Evolutionary conservation across 2,888 invertebrate genomes (phyloP), one percentile per base, ranked within the genome.

Genomic region (Andrena hattorfiana): DNA sequence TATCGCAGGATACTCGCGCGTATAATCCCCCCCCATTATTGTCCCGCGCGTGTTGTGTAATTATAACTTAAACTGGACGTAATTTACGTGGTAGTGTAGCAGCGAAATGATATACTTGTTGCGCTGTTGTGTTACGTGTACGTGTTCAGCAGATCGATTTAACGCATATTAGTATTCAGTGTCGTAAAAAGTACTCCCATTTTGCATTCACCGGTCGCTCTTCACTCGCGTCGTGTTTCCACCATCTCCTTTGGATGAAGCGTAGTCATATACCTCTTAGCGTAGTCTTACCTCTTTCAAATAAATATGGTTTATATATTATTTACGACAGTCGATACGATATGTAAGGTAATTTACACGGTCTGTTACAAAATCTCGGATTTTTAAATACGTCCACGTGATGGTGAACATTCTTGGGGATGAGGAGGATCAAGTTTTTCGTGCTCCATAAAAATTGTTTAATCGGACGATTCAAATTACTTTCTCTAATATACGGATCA

Each of bases 21-120:
- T 66, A 51, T 68, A 60, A 42, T 42, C 42, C 42, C 5, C 5
- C 51, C 51, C 60, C 48, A 26, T 56, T 42, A 54, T 72, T 60
- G 48, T 56, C 62, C 64, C 69, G 60, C 64, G 77, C 78, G n/a
- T 56, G 67, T 67, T 74, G 48, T 62, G 54, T 71, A 81, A 76
- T 82, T 71, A 67, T 42, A 49, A 60, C 59, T 35, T 60, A 77
- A 68, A 70, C 59, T 73, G 85, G 73, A 78, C 73, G 67, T 74
- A 77, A 86, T 78, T 87, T 77, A 66, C 83, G 71, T 77, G 72
- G 81, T 83, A 75, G 80, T 72, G 73, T 85, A 85, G 80, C 74
- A 75, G 32, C 78, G 66, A 77, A 69, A 77, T 84, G 71, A 77
- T 80, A 75, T 79, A 83, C 84, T 85, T 81, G 87, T 87, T 87